These are phyloP conservation scores for Drosophila orosa DNA, from an alignment of 1,140 invertebrate species.

Conservation along the genomic window DNA sequence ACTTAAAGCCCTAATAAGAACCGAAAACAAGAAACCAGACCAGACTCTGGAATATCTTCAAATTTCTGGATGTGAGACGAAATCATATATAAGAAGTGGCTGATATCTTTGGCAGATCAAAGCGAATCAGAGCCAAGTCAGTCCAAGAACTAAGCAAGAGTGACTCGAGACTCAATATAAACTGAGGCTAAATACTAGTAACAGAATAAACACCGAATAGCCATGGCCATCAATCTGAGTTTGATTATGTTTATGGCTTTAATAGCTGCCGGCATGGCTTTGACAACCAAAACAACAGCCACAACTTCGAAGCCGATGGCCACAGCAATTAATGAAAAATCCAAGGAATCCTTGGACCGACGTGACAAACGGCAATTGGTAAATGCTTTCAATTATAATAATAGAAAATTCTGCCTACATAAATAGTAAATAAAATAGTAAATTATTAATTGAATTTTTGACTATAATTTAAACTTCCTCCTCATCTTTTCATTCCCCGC, in stretches of 20 bases:
- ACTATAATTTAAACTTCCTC: neutral
- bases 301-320: neutral
- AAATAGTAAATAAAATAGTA: neutral
- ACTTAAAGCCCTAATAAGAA: conserved; percentile 4
- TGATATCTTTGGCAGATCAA: conserved; percentile 7
- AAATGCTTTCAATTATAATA: neutral
- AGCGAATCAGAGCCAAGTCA: conserved; percentile 14
- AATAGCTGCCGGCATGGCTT: conserved; percentile 3
- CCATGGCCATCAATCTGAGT: conserved; percentile 52
- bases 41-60: conserved; percentile 13
- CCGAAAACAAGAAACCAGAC: neutral
- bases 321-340: neutral
- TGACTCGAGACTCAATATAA: too few relatives aligned
- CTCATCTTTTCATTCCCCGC: too few relatives aligned
- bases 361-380: conserved; percentile 68
- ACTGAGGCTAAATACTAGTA: neutral
- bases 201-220: too few relatives aligned
- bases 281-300: conserved; percentile 22
- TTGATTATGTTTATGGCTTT: conserved; percentile 39
- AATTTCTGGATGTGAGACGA: neutral
- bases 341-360: conserved; percentile 14
- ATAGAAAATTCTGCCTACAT: neutral
- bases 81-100: conserved; percentile 41
- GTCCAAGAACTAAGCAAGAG: neutral
- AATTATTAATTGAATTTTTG: neutral